phyloP scores from a whole-genome alignment of 2,113 vertebrate genomes.

The Myxocyprinus asiaticus region DNA sequence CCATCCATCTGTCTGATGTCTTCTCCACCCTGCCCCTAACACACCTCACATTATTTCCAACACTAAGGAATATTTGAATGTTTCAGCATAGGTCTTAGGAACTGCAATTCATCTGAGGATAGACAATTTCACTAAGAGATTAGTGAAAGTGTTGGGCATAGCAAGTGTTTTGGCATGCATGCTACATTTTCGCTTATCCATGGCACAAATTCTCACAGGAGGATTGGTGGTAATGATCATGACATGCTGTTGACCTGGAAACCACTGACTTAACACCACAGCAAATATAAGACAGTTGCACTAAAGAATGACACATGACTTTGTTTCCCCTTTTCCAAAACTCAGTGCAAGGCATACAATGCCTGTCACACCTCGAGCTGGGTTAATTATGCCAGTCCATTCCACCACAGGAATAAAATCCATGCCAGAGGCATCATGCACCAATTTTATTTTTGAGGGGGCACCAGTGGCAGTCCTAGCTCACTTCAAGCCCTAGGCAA shows the following conservation, averaged over 20 bases:
- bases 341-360: too few relatives aligned
- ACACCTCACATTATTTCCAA: too few relatives aligned
- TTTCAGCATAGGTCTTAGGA: not conserved
- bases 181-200: slow-evolving; percentile 9
- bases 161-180: slow-evolving; percentile 14
- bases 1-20: too few relatives aligned
- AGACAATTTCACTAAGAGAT: not conserved
- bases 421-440: too few relatives aligned
- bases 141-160: slow-evolving; percentile 17
- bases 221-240: not conserved
- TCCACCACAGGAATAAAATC: too few relatives aligned
- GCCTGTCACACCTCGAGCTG: not conserved
- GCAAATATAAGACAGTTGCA: not conserved
- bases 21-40: too few relatives aligned
- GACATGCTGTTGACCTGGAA: slow-evolving; percentile 11
- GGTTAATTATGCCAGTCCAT: not conserved
- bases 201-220: slow-evolving; percentile 11
- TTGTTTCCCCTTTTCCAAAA: not conserved
- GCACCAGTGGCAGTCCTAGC: too few relatives aligned
- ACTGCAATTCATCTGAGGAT: not conserved
- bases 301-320: not conserved
- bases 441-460: too few relatives aligned
- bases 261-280: not conserved
- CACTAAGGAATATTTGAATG: too few relatives aligned
- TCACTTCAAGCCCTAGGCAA: too few relatives aligned